Conservation (phyloP, 2,797 vertebrate genomes). For the Lepus townsendii region DNA sequence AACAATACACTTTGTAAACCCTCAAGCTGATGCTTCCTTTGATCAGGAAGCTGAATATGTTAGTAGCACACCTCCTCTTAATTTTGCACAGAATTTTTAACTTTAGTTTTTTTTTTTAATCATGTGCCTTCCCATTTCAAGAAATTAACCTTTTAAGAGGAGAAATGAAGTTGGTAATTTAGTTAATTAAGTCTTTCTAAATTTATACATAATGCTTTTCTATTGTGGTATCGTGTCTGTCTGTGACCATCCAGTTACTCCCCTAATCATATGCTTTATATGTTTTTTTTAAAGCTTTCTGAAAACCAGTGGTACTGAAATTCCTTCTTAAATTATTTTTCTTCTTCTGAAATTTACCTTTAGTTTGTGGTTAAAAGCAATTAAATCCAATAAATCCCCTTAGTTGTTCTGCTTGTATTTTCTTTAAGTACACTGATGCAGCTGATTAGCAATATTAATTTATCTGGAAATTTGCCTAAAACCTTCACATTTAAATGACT, state of each 20-base stretch:
- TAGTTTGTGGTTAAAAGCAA: constrained; percentile 73
- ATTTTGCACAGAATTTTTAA: constrained; percentile 54
- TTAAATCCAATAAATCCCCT: constrained; percentile 67
- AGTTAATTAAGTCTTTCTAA: constrained; percentile 50
- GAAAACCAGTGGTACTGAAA: constrained; percentile 71
- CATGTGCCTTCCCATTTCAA: constrained; percentile 77
- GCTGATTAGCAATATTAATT: constrained; percentile 75
- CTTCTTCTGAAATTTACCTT: constrained; percentile 70
- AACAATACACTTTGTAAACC: constrained; percentile 72
- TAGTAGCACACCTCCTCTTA: constrained; percentile 70
- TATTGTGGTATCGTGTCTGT: not conserved
- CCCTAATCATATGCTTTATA: constrained; percentile 47
- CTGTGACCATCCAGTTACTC: constrained; percentile 31
- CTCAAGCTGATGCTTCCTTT: constrained; percentile 52
- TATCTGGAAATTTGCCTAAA: constrained; percentile 60
- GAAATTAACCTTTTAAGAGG: constrained; percentile 78
- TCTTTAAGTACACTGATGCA: constrained; percentile 52
- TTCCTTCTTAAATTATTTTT: constrained; percentile 66
- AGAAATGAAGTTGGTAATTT: constrained; percentile 75
- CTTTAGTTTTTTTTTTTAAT: constrained; percentile 75
- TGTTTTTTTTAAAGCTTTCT: constrained; percentile 61
- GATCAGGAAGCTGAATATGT: constrained; percentile 61
- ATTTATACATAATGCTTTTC: not conserved
- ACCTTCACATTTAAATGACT: constrained; percentile 80
- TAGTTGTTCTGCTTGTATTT: constrained; percentile 66